These are phyloP conservation scores for Nothocercus julius DNA, from an alignment of 2,113 vertebrate species.

Conservation along the genomic window DNA sequence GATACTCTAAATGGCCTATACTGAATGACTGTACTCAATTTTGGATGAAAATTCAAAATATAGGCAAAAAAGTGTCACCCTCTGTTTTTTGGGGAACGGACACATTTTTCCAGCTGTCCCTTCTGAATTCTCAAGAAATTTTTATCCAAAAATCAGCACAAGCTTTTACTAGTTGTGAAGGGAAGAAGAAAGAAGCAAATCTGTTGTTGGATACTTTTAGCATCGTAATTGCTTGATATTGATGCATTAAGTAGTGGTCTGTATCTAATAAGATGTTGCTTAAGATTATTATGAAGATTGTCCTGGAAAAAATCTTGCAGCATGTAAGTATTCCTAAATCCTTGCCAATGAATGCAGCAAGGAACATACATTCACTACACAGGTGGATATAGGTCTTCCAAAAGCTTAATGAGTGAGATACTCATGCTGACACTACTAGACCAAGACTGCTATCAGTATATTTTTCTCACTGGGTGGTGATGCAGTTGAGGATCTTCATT, in stretches of 20 bases:
- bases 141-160: background rate
- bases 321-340: background rate
- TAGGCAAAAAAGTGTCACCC: background rate
- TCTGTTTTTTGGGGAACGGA: background rate
- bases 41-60: background rate
- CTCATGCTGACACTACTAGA: background rate
- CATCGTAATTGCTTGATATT: background rate
- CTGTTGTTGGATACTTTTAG: background rate
- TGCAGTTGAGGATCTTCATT: background rate
- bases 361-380: background rate
- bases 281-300: background rate
- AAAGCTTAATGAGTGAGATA: background rate
- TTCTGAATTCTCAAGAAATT: background rate
- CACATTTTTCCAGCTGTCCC: background rate
- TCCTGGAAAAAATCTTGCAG: background rate
- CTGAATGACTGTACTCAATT: background rate
- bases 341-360: background rate
- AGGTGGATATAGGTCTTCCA: background rate
- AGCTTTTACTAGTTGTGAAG: background rate
- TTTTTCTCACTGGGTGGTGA: slow-evolving; percentile 3
- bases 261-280: background rate
- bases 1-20: background rate
- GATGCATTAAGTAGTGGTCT: background rate
- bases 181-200: background rate
- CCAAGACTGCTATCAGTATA: background rate